Conservation (phyloP, 2,797 vertebrate genomes). For the Mallotus villosus region DNA sequence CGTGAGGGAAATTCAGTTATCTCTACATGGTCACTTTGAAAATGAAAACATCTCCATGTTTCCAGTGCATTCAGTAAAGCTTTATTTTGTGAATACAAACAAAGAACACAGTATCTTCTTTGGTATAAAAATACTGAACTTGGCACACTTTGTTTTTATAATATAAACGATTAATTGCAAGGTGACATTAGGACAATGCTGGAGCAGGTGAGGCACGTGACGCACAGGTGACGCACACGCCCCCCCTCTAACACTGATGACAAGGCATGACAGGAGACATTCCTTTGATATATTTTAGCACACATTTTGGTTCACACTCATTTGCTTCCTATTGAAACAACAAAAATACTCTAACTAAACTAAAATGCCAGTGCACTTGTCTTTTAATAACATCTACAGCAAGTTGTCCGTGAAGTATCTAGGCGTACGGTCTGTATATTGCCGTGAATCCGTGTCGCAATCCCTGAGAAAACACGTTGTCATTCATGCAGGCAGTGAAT, state of each 20-base stretch:
- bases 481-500: conserved; percentile 28
- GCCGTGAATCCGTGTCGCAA: background rate
- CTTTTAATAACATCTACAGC: conserved; percentile 14
- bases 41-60: background rate
- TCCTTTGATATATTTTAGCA: conserved; percentile 8
- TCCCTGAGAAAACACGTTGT: conserved; percentile 62
- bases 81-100: conserved; percentile 26
- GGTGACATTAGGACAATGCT: conserved; percentile 51
- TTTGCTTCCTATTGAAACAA: background rate
- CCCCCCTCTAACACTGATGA: conserved; percentile 22
- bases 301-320: background rate
- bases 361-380: background rate
- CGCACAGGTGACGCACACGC: too few species aligned
- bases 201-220: conserved; percentile 33
- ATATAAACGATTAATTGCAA: conserved; percentile 46
- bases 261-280: background rate
- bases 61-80: conserved; percentile 3
- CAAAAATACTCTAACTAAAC: background rate
- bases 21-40: background rate
- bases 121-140: conserved; percentile 45
- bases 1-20: too few species aligned
- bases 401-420: conserved; percentile 1
- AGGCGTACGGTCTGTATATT: background rate
- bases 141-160: conserved; percentile 14
- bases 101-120: background rate